Conservation (phyloP, 2,888 invertebrate species). For the Phortica okadai region DNA sequence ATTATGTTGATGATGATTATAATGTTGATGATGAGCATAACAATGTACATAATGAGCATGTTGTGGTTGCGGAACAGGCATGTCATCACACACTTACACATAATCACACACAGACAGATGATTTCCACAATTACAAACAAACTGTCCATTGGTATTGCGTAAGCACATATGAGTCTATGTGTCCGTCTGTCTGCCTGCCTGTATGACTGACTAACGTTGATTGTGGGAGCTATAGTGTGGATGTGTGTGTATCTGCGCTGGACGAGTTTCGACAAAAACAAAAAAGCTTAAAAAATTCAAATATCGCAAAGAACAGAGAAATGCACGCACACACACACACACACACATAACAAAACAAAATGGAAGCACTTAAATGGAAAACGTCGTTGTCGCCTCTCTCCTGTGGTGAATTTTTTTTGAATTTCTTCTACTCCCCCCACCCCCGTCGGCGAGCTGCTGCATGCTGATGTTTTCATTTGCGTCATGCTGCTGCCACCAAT, state of each 20-base stretch:
- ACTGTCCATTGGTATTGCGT: background rate
- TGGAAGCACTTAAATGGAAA: conserved; percentile 27
- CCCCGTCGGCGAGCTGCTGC: background rate
- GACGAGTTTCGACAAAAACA: background rate
- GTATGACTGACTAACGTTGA: too few relatives aligned
- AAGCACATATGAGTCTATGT: background rate
- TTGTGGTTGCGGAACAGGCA: background rate
- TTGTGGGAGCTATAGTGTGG: too few relatives aligned
- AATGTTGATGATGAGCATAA: background rate
- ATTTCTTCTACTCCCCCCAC: background rate
- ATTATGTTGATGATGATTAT: background rate
- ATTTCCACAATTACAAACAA: background rate
- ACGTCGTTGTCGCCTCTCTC: conserved; percentile 37
- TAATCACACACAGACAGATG: background rate
- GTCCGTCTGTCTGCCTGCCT: too few relatives aligned
- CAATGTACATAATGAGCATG: background rate
- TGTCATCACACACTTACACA: background rate
- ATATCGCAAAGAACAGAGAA: background rate
- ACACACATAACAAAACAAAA: background rate
- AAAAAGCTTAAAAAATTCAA: background rate
- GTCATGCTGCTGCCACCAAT: background rate
- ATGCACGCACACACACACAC: background rate
- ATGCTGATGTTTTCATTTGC: conserved; percentile 20
- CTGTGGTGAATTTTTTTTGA: conserved; percentile 45
- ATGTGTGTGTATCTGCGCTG: conserved; percentile 21